Base-by-base conservation (phyloP, 1,140 invertebrate genomes). In the Hylaeus anthracinus region DNA sequence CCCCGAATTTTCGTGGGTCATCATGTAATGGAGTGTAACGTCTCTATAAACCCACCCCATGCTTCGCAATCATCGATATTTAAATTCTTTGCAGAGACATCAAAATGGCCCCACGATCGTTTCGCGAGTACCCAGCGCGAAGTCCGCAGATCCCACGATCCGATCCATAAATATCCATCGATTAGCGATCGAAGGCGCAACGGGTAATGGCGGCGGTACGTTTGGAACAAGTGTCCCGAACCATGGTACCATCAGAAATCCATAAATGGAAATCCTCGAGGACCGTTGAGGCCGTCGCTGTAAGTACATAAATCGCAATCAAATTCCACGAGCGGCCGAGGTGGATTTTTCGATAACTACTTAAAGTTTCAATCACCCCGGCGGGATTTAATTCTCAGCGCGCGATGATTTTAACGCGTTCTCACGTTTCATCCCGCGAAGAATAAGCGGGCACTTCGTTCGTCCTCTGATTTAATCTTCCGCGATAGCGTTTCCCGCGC, bases 201-300 rank as follows among this genome's bases (percentile, higher is more conserved):
- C 6, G 3, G 60, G 12, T 26, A 3, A 63, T 1, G 53, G 10
- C 8, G 14, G 14, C 5, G 48, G 1, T 10, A 12, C 9, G 6
- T 3, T 1, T 5, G 51, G 41, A n/a, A 10, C 64, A 41, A 45
- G 10, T 66, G 41, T 26, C n/a, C 65, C 8, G 15, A 12, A 63
- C 10, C 61, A 41, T 10, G 45, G n/a, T 15, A 14, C 26, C 45
- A 67, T 67, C 48, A 67, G 43, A 67, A 67, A 67, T 26, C 65
- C 65, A 67, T 67, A 67, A 67, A 67, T 67, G 65, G 65, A 67
- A 67, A 67, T 45, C 65, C 45, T 8, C 48, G 45, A 3, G 4
- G 48, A 51, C 51, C 6, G 43, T 45, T 2, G 43, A 3, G 43
- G 43, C 2, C 61, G 26, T 63, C 61, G 61, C 2, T 26, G 26